A percentile compares a stretch with the other conserved stretches of the same genome.
Conservation (phyloP, 2,888 invertebrate species). For the Plebejus anna region DNA sequence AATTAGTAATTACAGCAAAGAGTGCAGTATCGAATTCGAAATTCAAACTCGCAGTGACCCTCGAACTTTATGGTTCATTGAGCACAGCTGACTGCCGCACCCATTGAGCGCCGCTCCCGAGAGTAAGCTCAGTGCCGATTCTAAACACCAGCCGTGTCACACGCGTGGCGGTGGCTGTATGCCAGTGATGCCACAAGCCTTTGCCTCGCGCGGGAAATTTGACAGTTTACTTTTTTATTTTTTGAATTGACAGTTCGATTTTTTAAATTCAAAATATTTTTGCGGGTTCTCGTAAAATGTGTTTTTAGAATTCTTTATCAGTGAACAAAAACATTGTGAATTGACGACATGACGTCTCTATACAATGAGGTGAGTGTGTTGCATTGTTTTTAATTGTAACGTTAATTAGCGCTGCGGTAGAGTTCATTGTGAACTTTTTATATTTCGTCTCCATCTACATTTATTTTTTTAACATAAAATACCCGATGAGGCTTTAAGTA, state of each 20-base stretch:
- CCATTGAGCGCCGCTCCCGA: constrained; percentile 35
- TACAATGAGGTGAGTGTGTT: constrained; percentile 75
- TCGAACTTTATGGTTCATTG: constrained; percentile 76
- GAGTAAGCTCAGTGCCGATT: constrained; percentile 67
- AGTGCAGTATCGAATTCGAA: constrained; percentile 26
- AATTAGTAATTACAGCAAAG: not conserved
- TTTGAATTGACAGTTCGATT: constrained; percentile 38
- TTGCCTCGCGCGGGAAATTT: constrained; percentile 65
- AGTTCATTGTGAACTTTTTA: not conserved
- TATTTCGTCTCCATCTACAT: not conserved
- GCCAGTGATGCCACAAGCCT: constrained; percentile 45
- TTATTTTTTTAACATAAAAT: not conserved
- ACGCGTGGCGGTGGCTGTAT: constrained; percentile 59
- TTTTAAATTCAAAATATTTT: constrained; percentile 29
- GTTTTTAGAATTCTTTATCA: constrained; percentile 46
- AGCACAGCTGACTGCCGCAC: constrained; percentile 48
- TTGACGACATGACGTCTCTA: constrained; percentile 66
- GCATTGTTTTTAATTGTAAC: constrained; percentile 46
- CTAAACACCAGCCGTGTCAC: constrained; percentile 73
- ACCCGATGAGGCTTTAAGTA: not conserved
- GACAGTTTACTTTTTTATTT: constrained; percentile 43
- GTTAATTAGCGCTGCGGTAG: not conserved
- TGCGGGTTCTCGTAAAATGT: constrained; percentile 55
- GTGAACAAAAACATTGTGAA: constrained; percentile 53
- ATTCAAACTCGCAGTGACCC: constrained; percentile 58